Evolutionary conservation across 2,797 vertebrate genomes (phyloP).

Genomic region (Tympanoctomys barrerae): DNA sequence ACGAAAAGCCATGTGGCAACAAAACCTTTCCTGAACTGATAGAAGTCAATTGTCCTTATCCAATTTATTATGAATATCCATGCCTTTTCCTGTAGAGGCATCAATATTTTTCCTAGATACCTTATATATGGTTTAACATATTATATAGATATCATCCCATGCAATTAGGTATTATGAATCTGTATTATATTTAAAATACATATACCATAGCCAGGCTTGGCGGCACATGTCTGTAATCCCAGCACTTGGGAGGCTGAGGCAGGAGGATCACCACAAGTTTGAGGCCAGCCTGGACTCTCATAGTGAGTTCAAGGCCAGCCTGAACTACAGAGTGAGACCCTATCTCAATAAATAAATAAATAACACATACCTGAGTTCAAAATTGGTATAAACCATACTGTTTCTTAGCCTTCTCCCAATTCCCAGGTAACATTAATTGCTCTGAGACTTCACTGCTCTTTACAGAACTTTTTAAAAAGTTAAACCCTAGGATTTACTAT

Average conservation of each 20-base stretch:
- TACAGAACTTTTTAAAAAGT: neutral
- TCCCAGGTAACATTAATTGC: conserved; percentile 12
- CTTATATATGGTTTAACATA: neutral
- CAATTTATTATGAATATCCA: conserved; percentile 9
- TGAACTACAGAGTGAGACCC: neutral
- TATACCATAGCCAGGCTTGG: neutral
- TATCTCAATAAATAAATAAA: neutral
- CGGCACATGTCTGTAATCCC: neutral
- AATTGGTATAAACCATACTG: neutral
- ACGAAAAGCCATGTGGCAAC: neutral
- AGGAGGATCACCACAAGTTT: neutral
- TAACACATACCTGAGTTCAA: neutral
- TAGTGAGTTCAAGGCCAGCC: neutral
- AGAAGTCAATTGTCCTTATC: conserved; percentile 11
- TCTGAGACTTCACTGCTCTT: neutral
- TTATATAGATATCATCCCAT: neutral
- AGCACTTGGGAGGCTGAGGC: neutral
- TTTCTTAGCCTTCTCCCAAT: neutral
- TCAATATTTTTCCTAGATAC: neutral
- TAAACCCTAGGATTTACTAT: neutral
- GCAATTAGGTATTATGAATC: neutral
- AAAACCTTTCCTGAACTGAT: neutral
- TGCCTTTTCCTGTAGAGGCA: neutral
- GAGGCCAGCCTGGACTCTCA: neutral
- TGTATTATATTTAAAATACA: neutral